Base-by-base conservation (phyloP, 2,113 vertebrate genomes). In the Nannospalax galili region DNA sequence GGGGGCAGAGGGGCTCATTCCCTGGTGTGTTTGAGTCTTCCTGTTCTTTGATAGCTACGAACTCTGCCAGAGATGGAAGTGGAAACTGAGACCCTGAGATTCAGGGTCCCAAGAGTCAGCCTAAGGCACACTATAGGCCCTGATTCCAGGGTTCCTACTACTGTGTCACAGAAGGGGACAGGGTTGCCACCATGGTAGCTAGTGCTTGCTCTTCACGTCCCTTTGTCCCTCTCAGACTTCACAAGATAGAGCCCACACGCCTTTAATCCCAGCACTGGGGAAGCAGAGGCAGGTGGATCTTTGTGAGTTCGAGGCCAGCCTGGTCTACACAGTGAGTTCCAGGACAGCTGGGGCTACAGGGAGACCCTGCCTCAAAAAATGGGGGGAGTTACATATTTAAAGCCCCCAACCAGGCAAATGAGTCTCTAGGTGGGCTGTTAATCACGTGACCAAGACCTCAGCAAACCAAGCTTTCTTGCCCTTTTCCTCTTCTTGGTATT, bases 391-490 rank as follows among this genome's bases (percentile, higher is more conserved):
- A n/a, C 11, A 26, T 35, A 92, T 40, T 93, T 22, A 84, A 40
- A 64, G 0, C 40, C 1, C 4, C 65, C 20, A 45, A 52, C 48
- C 48, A 52, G 48, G 11, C 26, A 48, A 65, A 35, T 20, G 7
- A 15, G 1, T 42, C 60, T 52, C 22, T 35, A n/a, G 6, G 45
- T 4, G 26, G 7, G 45, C 20, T 15, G 79, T 4, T 10, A 14
- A 11, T 20, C 73, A 86, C 26, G 0, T 0, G 6, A 35, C 45
- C 10, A 0, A 0, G 0, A 67, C 16, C 77, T 1, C 58, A 1
- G 24, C 0, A 0, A 26, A 1, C 30, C 62, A 10, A 2, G 45
- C 42, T 74, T 73, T 28, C 2, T 7, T n/a, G 80, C 45, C 77
- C 72, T 60, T 69, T 26, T 7, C 40, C 0, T 32, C 22, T 9